Evolutionary conservation across 2,797 vertebrate genomes (phyloP).

Genomic region (Amblyraja radiata): DNA sequence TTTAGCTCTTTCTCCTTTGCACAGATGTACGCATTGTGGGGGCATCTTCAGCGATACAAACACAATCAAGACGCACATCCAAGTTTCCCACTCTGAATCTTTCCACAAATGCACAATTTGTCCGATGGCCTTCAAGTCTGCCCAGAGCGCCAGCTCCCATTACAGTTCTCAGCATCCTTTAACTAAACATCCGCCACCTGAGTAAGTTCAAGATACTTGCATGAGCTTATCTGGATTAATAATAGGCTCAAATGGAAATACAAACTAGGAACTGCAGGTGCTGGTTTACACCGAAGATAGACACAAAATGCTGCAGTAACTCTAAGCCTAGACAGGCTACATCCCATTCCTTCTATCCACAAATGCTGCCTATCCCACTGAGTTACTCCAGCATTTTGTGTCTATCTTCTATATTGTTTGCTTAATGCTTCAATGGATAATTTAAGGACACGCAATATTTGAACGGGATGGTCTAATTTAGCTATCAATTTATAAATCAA

Average conservation of each 20-base stretch:
- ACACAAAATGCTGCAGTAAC: too few species aligned
- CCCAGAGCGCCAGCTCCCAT: conserved; percentile 71
- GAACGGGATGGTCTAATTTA: not conserved
- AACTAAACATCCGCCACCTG: conserved; percentile 63
- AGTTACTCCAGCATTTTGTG: too few species aligned
- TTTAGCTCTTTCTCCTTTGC: conserved; percentile 36
- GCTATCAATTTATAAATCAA: not conserved
- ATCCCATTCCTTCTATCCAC: too few species aligned
- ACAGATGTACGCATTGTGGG: conserved; percentile 91
- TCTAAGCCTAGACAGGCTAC: too few species aligned
- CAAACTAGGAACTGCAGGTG: not conserved
- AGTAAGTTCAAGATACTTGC: conserved; percentile 63
- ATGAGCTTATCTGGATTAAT: not conserved
- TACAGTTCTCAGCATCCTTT: conserved; percentile 72
- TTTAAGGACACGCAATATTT: not conserved
- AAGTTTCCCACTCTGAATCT: conserved; percentile 85
- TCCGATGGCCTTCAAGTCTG: conserved; percentile 87
- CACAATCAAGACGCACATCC: conserved; percentile 81
- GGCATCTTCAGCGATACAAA: conserved; percentile 78
- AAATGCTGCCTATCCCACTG: too few species aligned
- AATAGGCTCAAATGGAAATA: not conserved
- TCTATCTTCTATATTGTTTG: not conserved
- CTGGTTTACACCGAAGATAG: too few species aligned
- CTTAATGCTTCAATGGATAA: not conserved
- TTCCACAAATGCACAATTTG: conserved; percentile 89